Percentiles rank a stretch among this genome's conserved stretches.
Conservation (phyloP, 2,797 vertebrate species). For the Prionace glauca region DNA sequence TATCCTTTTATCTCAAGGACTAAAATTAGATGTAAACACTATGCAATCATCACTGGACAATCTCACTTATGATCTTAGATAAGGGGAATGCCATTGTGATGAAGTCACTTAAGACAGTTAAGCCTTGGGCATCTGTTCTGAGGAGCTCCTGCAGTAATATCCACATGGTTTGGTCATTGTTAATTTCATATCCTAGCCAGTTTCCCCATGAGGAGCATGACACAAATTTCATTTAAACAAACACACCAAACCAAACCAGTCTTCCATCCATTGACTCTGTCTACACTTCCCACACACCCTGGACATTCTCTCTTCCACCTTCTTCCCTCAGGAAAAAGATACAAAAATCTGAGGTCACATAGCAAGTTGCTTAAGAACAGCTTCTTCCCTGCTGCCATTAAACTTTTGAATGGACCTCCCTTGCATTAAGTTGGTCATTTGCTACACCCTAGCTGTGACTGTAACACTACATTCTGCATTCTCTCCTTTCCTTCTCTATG, state of each 20-base stretch:
- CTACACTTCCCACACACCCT: too few species aligned
- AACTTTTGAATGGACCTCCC: too few species aligned
- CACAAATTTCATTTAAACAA: background rate
- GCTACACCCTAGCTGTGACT: too few species aligned
- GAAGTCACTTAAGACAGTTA: background rate
- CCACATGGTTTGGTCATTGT: background rate
- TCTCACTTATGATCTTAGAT: background rate
- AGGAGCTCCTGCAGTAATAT: background rate
- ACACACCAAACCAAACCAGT: background rate
- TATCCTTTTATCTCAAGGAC: background rate
- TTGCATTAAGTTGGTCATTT: too few species aligned
- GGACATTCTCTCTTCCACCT: too few species aligned
- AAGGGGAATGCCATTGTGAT: background rate
- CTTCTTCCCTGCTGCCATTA: too few species aligned
- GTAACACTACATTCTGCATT: too few species aligned
- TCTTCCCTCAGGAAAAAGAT: too few species aligned
- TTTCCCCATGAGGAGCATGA: background rate
- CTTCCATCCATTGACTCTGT: too few species aligned
- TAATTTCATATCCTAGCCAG: background rate
- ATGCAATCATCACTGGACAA: background rate
- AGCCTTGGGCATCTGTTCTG: background rate
- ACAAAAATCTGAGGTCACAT: too few species aligned
- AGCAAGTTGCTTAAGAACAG: too few species aligned
- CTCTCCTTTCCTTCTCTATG: too few species aligned
- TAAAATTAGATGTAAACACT: background rate